Base-by-base conservation (phyloP, 2,888 invertebrate genomes). In the Lasioglossum oenotherae region DNA sequence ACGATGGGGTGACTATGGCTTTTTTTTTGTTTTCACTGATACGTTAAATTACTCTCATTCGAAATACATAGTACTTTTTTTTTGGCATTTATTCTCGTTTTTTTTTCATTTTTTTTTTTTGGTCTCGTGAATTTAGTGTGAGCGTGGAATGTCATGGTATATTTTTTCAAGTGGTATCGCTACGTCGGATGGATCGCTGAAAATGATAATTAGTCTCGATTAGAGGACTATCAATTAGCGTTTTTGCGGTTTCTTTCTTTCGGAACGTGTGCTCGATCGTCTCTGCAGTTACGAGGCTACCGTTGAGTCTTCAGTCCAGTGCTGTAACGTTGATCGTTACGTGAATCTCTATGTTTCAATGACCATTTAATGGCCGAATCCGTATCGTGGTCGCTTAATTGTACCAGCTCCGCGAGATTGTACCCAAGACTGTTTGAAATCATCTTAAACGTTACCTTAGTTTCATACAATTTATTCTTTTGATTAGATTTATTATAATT, bases 131-230 rank as follows among this genome's bases (percentile, higher is more conserved):
- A 71, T 86, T 86, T 88, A 89, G 67, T 79, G 87, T 89, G 87
- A 90, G 85, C 78, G 78, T 89, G 78, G 88, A 87, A 90, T 90
- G 87, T 86, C 75, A 88, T 84, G 82, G 86, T 78, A 73, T 85
- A 67, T 76, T 78, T 76, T 78, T 78, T 88, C n/a, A 72, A 84
- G 86, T 86, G 86, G 87, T 86, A 85, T 88, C 84, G 85, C 85
- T 91, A 87, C 78, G 85, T 88, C 87, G 82, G 87, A 91, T 91
- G 88, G 85, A 88, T 89, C 82, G 92, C 92, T 92, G 92, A 92
- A 92, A 92, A 88, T 92, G 87, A 87, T 87, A 91, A 92, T 84
- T 87, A 78, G 80, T 91, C 87, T 89, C 81, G 81, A 88, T 90
- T 91, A 91, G 86, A 88, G 89, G 84, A 81, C 74, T 80, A 88